A percentile compares a stretch with the other conserved stretches of the same genome.
Evolutionary conservation across 2,888 invertebrate species (phyloP).

Genomic region (Orthosia incerta): DNA sequence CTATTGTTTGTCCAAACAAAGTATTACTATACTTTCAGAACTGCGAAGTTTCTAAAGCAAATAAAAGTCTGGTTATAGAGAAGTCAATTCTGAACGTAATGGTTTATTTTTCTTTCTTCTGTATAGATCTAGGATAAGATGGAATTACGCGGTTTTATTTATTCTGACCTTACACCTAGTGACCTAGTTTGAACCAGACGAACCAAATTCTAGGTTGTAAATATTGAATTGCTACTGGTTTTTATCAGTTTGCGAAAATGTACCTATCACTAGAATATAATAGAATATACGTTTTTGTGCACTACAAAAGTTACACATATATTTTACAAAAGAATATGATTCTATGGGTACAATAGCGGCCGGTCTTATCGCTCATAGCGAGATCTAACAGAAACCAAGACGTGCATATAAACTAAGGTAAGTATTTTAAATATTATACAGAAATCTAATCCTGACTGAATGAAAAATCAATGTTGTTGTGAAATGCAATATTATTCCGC

Average conservation of each 20-base stretch:
- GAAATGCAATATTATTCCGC: slow-evolving; percentile 7
- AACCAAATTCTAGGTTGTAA: slow-evolving; percentile 2
- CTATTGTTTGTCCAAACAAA: slow-evolving; percentile 12
- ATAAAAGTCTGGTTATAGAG: slow-evolving; percentile 23
- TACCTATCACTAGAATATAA: background rate
- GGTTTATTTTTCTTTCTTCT: slow-evolving; percentile 45
- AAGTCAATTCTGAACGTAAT: slow-evolving; percentile 17
- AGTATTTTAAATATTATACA: background rate
- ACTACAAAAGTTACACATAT: too few species aligned
- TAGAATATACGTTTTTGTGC: too few species aligned
- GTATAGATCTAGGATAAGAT: slow-evolving; percentile 39
- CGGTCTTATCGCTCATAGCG: too few species aligned
- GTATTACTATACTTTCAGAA: slow-evolving; percentile 19
- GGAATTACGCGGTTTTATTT: slow-evolving; percentile 28
- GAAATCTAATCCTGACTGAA: background rate
- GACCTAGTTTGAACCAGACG: slow-evolving; percentile 31
- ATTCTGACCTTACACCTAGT: slow-evolving; percentile 38
- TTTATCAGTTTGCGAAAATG: slow-evolving; percentile 2
- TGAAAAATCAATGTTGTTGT: background rate
- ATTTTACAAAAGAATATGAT: too few species aligned
- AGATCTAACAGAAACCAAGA: too few species aligned
- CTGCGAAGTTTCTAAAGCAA: slow-evolving; percentile 20
- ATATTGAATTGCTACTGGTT: background rate
- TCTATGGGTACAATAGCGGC: too few species aligned
- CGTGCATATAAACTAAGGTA: too few species aligned